These are phyloP conservation scores for Andrena hattorfiana DNA, from an alignment of 2,888 invertebrate genomes.

Conservation along the genomic window DNA sequence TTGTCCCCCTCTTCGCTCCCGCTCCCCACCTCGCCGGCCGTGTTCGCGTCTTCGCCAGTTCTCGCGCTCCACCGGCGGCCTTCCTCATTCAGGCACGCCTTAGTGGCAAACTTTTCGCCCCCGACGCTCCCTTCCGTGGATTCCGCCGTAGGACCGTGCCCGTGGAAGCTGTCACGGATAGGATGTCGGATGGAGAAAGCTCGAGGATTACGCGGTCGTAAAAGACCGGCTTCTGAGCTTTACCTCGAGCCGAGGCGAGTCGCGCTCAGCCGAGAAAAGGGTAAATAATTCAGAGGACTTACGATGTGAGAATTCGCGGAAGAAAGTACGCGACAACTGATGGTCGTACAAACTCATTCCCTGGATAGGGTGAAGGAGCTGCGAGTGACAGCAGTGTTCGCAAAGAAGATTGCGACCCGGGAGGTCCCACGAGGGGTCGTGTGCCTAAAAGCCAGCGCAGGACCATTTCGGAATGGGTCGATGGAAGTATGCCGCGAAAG, in stretches of 20 bases:
- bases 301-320: background rate
- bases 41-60: constrained; percentile 26
- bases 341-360: background rate
- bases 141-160: constrained; percentile 33
- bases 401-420: background rate
- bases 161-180: constrained; percentile 32
- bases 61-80: constrained; percentile 34
- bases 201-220: constrained; percentile 58
- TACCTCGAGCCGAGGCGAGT: background rate
- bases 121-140: constrained; percentile 52
- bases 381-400: background rate
- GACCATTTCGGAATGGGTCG: background rate
- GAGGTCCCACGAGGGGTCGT: too few relatives aligned
- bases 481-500: constrained; percentile 23
- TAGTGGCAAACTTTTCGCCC: constrained; percentile 70
- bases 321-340: background rate
- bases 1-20: constrained; percentile 40
- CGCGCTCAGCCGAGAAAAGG: background rate
- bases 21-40: constrained; percentile 30
- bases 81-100: constrained; percentile 62
- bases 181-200: constrained; percentile 52
- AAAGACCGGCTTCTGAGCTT: constrained; percentile 25
- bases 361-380: background rate
- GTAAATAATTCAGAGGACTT: background rate
- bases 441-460: background rate